Percentiles rank a stretch among this genome's conserved stretches.
phyloP scores from a whole-genome alignment of 2,113 vertebrate species.

The Dipodomys ordii region DNA sequence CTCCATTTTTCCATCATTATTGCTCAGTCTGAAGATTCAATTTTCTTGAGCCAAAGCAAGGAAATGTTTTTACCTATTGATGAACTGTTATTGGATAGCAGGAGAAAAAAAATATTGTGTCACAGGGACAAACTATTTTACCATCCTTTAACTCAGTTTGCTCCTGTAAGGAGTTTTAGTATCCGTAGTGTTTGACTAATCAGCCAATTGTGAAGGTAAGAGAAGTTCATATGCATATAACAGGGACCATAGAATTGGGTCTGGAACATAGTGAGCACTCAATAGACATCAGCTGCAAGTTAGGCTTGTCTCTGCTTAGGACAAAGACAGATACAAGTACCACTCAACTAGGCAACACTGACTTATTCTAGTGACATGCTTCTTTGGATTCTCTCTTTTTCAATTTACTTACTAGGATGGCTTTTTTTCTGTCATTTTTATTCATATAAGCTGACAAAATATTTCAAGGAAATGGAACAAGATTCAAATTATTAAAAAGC shows the following conservation, averaged over 20 bases:
- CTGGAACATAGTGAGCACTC: background rate
- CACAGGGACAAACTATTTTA: background rate
- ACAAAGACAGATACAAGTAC: background rate
- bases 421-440: background rate
- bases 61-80: background rate
- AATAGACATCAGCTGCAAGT: background rate
- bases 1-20: background rate
- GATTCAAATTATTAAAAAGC: background rate
- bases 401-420: background rate
- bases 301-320: background rate
- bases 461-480: slow-evolving; percentile 22
- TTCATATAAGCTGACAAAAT: background rate
- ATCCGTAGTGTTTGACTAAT: background rate
- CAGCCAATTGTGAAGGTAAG: background rate
- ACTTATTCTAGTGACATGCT: background rate
- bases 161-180: background rate
- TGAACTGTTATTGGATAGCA: background rate
- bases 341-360: background rate
- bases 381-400: background rate
- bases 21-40: background rate
- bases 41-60: background rate
- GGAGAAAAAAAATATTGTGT: background rate
- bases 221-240: background rate
- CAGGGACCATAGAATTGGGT: background rate
- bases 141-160: background rate